Evolutionary conservation across 1,140 invertebrate species (phyloP).

Genomic region (Hycleus phaleratus): DNA sequence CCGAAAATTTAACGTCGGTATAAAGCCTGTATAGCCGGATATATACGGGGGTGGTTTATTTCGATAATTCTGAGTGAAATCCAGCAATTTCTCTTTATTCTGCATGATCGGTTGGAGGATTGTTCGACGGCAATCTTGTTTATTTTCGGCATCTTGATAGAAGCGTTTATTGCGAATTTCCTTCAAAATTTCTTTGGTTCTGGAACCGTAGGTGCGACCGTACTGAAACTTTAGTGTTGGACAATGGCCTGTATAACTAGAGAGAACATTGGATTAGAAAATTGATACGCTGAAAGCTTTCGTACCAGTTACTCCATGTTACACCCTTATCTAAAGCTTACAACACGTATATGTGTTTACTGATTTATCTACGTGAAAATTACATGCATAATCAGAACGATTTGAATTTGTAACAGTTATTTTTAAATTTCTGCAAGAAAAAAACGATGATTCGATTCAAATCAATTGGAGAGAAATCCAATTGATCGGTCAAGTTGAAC

Average conservation of each 20-base stretch:
- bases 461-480: no score
- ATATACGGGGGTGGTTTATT: slow-evolving; percentile 51
- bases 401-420: no score
- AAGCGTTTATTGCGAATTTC: slow-evolving; percentile 45
- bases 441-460: no score
- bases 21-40: slow-evolving; percentile 59
- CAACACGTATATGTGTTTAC: no score
- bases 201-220: slow-evolving; percentile 62
- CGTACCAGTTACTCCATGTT: no score
- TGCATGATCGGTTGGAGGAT: slow-evolving; percentile 16
- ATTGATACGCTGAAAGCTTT: no score
- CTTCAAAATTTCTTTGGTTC: slow-evolving; percentile 60
- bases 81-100: slow-evolving; percentile 16
- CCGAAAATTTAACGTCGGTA: slow-evolving; percentile 50
- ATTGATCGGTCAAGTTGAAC: no score
- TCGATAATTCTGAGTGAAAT: slow-evolving; percentile 29
- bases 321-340: no score
- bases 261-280: no score
- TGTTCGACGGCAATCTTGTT: slow-evolving; percentile 34
- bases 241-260: slow-evolving; percentile 66
- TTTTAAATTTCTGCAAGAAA: no score
- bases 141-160: slow-evolving; percentile 40
- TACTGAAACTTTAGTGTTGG: slow-evolving; percentile 62
- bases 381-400: no score
- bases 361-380: no score